Evolutionary conservation across 1,140 invertebrate genomes (phyloP).

Genomic region (Drosophila busckii): DNA sequence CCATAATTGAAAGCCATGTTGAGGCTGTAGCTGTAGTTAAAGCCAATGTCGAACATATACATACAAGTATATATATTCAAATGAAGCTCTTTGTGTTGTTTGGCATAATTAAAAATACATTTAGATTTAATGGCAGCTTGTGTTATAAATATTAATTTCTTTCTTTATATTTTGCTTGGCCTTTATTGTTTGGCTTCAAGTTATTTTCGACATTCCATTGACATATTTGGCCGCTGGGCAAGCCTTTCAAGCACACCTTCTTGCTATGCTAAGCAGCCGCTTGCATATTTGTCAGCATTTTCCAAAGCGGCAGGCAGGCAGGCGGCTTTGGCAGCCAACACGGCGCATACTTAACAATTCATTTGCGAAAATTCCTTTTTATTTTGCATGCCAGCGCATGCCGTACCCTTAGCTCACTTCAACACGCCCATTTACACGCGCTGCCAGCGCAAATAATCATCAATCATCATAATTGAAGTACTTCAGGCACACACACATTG

Average conservation of each 20-base stretch:
- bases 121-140: conserved; percentile 63
- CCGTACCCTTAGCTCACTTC: neutral
- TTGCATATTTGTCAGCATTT: conserved; percentile 41
- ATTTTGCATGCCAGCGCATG: conserved; percentile 52
- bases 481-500: conserved; percentile 47
- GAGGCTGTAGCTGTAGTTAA: conserved; percentile 5
- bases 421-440: neutral
- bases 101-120: conserved; percentile 71
- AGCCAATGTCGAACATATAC: no score
- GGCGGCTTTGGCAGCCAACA: conserved; percentile 23
- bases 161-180: conserved; percentile 18
- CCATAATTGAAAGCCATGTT: conserved; percentile 63
- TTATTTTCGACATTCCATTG: conserved; percentile 55
- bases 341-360: conserved; percentile 49
- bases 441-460: conserved; percentile 42
- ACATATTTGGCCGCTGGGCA: conserved; percentile 47
- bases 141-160: conserved; percentile 66
- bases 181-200: conserved; percentile 34
- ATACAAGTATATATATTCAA: no score
- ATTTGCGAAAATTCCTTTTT: conserved; percentile 59
- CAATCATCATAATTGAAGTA: conserved; percentile 73
- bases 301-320: conserved; percentile 23
- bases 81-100: conserved; percentile 18
- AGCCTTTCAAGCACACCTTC: conserved; percentile 51
- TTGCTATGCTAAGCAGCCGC: neutral